Conservation (phyloP, 2,888 invertebrate genomes). For the Drosophila nigritarsus region DNA sequence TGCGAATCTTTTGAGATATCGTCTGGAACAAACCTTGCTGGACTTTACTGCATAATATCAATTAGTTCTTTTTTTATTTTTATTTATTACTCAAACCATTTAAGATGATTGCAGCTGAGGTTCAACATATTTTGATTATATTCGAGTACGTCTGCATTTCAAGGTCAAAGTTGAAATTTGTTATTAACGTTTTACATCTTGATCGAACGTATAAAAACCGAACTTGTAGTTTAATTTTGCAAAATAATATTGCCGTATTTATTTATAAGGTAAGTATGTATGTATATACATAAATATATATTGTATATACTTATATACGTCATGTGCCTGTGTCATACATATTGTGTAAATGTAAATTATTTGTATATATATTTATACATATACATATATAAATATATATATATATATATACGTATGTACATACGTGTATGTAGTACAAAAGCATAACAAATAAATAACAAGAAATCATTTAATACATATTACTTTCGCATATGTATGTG, state of each 20-base stretch:
- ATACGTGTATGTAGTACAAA: constrained; percentile 64
- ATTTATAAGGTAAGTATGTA: constrained; percentile 45
- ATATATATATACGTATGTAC: constrained; percentile 24
- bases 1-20: neutral
- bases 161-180: neutral
- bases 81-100: neutral
- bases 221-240: constrained; percentile 28
- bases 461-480: constrained; percentile 71
- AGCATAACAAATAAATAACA: constrained; percentile 81
- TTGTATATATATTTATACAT: constrained; percentile 21
- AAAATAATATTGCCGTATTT: constrained; percentile 47
- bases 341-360: constrained; percentile 45
- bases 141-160: neutral
- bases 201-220: neutral
- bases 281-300: constrained; percentile 27
- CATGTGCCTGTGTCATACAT: constrained; percentile 58
- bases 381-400: constrained; percentile 14
- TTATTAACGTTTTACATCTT: neutral
- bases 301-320: constrained; percentile 48
- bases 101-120: too few relatives aligned
- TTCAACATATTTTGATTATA: too few relatives aligned
- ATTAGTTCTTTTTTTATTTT: neutral
- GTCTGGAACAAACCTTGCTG: neutral
- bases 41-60: neutral
- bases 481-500: constrained; percentile 23